Conservation (phyloP, 2,797 vertebrate genomes). For the Tokudaia tokunoshimensis region DNA sequence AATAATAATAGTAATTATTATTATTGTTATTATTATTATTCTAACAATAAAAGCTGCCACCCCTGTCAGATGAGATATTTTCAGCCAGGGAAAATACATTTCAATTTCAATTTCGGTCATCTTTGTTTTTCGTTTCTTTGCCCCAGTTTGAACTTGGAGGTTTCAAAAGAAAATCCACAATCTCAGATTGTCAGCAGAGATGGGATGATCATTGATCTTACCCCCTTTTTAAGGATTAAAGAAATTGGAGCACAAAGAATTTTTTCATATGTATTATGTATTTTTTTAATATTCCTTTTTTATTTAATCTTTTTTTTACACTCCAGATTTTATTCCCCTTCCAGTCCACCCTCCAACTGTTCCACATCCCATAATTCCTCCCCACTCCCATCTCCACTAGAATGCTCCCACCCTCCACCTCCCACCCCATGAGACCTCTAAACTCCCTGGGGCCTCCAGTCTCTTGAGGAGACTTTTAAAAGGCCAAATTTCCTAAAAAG, state of each 20-base stretch:
- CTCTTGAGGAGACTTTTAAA: background rate
- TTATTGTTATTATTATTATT: background rate
- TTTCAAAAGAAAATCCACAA: background rate
- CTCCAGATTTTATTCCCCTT: too few species aligned
- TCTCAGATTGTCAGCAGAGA: background rate
- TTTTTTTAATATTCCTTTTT: too few species aligned
- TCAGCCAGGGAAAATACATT: slow-evolving; percentile 61
- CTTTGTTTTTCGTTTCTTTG: background rate
- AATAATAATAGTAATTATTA: too few species aligned
- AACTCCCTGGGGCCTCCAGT: too few species aligned
- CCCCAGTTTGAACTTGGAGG: background rate
- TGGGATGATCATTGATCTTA: background rate
- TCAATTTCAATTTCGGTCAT: background rate
- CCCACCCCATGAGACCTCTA: too few species aligned
- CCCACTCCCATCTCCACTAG: too few species aligned
- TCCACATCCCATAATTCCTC: too few species aligned
- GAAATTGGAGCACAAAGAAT: background rate
- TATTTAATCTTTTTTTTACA: too few species aligned
- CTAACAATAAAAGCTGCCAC: slow-evolving; percentile 76
- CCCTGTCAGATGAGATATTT: slow-evolving; percentile 57
- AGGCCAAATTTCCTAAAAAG: background rate
- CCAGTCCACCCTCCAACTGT: too few species aligned
- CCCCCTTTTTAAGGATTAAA: background rate
- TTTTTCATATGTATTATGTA: too few species aligned
- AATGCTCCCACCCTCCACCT: too few species aligned